Conservation (phyloP, 2,888 invertebrate genomes). For the Drosophila emarginata region DNA sequence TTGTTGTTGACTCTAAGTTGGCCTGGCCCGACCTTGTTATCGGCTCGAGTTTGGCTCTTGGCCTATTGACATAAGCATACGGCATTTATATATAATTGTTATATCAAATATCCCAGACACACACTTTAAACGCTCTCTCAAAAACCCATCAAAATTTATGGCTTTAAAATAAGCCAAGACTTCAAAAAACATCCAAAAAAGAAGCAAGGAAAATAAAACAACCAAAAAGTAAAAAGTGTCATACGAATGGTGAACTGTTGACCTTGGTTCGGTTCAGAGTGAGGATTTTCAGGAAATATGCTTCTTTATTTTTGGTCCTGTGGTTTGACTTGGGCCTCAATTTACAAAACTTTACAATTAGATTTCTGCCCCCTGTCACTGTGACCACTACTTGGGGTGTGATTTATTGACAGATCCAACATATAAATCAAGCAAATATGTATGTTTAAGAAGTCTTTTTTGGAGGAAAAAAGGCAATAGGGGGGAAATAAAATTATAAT, state of each 20-base stretch:
- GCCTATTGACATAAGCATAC: constrained; percentile 68
- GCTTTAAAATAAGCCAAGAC: constrained; percentile 69
- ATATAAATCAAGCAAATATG: constrained; percentile 67
- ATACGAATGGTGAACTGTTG: neutral
- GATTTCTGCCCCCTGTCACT: constrained; percentile 46
- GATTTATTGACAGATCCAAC: constrained; percentile 65
- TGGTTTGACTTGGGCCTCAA: constrained; percentile 39
- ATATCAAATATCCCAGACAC: constrained; percentile 66
- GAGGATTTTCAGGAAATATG: neutral
- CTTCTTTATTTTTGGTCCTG: constrained; percentile 17
- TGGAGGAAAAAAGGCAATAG: constrained; percentile 23
- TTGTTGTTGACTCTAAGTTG: constrained; percentile 22
- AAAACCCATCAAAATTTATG: constrained; percentile 67
- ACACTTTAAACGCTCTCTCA: constrained; percentile 61
- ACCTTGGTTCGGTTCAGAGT: neutral
- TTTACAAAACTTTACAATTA: constrained; percentile 72
- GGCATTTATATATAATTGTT: constrained; percentile 70
- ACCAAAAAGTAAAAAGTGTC: constrained; percentile 3
- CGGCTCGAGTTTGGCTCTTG: constrained; percentile 46
- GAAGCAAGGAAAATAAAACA: neutral
- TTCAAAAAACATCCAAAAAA: too few species aligned
- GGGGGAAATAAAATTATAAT: constrained; percentile 19
- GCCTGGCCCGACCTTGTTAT: constrained; percentile 44
- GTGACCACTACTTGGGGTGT: constrained; percentile 32
- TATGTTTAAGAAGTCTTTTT: constrained; percentile 42